These are phyloP conservation scores for Alcedo atthis DNA, from an alignment of 2,797 vertebrate genomes.

Conservation along the genomic window DNA sequence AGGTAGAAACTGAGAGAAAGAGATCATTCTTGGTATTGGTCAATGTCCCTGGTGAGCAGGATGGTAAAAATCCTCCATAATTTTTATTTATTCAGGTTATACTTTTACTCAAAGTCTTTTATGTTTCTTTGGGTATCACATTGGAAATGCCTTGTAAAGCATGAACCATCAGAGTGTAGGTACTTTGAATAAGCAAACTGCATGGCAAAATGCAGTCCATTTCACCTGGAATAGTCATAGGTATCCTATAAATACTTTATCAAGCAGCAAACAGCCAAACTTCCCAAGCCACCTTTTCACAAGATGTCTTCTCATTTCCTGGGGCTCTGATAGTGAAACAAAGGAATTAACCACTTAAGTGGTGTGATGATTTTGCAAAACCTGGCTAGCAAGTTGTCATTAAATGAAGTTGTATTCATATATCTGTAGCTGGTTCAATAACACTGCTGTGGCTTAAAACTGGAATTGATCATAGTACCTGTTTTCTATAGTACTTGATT, in stretches of 20 bases:
- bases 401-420: background rate
- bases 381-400: background rate
- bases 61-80: background rate
- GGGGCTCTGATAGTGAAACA: background rate
- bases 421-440: background rate
- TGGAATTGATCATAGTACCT: background rate
- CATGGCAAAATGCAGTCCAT: background rate
- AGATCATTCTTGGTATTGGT: background rate
- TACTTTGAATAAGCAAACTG: too few species aligned
- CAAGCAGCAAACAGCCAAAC: background rate
- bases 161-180: too few species aligned
- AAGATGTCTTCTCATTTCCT: background rate
- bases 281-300: background rate
- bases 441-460: background rate
- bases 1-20: background rate
- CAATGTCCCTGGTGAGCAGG: background rate
- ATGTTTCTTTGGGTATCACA: background rate
- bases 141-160: background rate
- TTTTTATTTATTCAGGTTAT: background rate
- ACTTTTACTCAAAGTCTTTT: background rate
- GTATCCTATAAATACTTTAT: background rate
- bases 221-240: background rate
- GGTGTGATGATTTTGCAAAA: background rate
- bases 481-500: background rate
- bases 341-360: background rate